Evolutionary conservation across 2,113 vertebrate species (phyloP).

Genomic region (Bothrops jararaca): DNA sequence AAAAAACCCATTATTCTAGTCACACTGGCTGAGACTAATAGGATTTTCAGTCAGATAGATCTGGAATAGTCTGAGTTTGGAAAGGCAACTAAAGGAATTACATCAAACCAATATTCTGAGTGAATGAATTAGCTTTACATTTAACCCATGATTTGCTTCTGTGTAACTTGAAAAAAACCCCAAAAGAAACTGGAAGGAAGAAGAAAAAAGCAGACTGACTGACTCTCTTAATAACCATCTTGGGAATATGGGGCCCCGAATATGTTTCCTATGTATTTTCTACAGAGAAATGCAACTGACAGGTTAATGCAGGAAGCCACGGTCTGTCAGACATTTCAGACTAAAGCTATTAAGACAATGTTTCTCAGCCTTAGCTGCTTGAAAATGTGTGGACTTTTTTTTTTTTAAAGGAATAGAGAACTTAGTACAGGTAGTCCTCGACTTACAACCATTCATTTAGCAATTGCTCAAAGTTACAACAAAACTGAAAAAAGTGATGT

Average conservation of each 20-base stretch:
- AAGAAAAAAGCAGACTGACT: background rate
- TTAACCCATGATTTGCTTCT: background rate
- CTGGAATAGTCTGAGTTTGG: background rate
- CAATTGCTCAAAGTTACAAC: background rate
- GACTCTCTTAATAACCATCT: background rate
- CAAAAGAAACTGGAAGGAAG: background rate
- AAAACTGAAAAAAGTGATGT: background rate
- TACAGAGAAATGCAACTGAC: background rate
- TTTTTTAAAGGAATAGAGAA: background rate
- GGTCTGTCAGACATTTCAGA: background rate
- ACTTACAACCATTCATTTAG: background rate
- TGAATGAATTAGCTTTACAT: background rate
- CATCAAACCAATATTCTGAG: background rate
- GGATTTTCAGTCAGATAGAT: background rate
- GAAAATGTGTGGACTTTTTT: background rate
- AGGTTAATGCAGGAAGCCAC: background rate
- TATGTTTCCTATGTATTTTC: background rate
- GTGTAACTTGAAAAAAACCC: background rate
- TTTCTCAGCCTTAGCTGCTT: background rate
- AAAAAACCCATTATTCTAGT: background rate
- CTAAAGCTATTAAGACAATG: background rate
- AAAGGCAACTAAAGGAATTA: background rate
- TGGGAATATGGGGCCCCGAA: background rate
- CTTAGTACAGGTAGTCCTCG: background rate
- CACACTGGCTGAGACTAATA: background rate